phyloP scores from a whole-genome alignment of 2,888 invertebrate species.

The Acanthacorydalis orientalis region DNA sequence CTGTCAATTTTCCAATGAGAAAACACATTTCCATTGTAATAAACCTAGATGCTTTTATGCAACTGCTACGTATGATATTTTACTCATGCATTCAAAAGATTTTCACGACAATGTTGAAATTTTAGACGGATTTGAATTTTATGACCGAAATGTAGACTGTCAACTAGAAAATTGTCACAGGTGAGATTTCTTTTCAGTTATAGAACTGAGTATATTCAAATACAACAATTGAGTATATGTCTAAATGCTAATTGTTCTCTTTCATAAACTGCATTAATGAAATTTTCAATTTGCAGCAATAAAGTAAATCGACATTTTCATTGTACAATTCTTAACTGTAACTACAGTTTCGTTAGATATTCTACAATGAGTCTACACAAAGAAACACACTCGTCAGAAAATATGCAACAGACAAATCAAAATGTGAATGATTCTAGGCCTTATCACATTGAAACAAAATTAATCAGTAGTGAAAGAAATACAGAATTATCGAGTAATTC shows the following conservation, averaged over 20 bases:
- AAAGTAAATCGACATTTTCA: slow-evolving; percentile 60
- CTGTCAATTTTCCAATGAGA: slow-evolving; percentile 48
- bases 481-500: slow-evolving; percentile 16
- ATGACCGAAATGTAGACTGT: slow-evolving; percentile 56
- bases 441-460: slow-evolving; percentile 12
- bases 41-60: slow-evolving; percentile 68
- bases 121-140: slow-evolving; percentile 72
- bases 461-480: background rate
- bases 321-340: slow-evolving; percentile 51
- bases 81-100: slow-evolving; percentile 71
- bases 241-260: background rate
- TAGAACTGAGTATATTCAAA: background rate
- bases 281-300: slow-evolving; percentile 30
- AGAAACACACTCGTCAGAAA: slow-evolving; percentile 38
- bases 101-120: slow-evolving; percentile 72
- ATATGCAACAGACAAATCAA: slow-evolving; percentile 7
- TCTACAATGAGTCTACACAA: slow-evolving; percentile 59
- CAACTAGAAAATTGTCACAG: slow-evolving; percentile 42
- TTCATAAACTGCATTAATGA: background rate
- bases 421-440: background rate
- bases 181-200: slow-evolving; percentile 2
- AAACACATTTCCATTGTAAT: slow-evolving; percentile 73
- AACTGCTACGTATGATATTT: slow-evolving; percentile 58
- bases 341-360: slow-evolving; percentile 55
- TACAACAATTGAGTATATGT: background rate